Evolutionary conservation across 2,888 invertebrate species (phyloP).

Genomic region (Tanytarsus gracilentus): DNA sequence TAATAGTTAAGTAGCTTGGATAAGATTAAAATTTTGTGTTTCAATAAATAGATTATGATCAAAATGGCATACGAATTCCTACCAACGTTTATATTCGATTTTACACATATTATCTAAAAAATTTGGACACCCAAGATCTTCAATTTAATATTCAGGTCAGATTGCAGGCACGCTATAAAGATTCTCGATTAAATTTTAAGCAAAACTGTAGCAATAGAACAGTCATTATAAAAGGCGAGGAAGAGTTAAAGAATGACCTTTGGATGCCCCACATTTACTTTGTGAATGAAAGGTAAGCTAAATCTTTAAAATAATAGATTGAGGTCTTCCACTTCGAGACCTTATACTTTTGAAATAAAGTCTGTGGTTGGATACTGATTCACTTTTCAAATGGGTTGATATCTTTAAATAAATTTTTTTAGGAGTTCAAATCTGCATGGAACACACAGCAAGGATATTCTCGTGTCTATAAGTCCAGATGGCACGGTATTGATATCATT

Average conservation of each 20-base stretch:
- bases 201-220: slow-evolving; percentile 57
- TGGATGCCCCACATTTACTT: slow-evolving; percentile 79
- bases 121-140: slow-evolving; percentile 70
- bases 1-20: too few species aligned
- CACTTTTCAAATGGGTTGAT: too few species aligned
- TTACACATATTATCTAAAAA: slow-evolving; percentile 75
- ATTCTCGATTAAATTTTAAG: slow-evolving; percentile 59
- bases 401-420: slow-evolving; percentile 32
- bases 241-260: slow-evolving; percentile 56
- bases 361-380: too few species aligned
- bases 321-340: too few species aligned
- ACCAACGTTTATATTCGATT: slow-evolving; percentile 64
- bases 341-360: too few species aligned
- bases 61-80: slow-evolving; percentile 48
- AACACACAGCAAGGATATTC: slow-evolving; percentile 64
- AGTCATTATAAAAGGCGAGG: slow-evolving; percentile 61
- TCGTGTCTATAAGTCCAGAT: slow-evolving; percentile 67
- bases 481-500: slow-evolving; percentile 72
- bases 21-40: background rate
- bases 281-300: slow-evolving; percentile 64
- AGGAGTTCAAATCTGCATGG: slow-evolving; percentile 65
- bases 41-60: slow-evolving; percentile 33
- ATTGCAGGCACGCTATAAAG: slow-evolving; percentile 69
- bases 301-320: too few species aligned
- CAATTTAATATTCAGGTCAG: slow-evolving; percentile 50